phyloP scores from a whole-genome alignment of 2,113 vertebrate species.

The Chaetura pelagica region DNA sequence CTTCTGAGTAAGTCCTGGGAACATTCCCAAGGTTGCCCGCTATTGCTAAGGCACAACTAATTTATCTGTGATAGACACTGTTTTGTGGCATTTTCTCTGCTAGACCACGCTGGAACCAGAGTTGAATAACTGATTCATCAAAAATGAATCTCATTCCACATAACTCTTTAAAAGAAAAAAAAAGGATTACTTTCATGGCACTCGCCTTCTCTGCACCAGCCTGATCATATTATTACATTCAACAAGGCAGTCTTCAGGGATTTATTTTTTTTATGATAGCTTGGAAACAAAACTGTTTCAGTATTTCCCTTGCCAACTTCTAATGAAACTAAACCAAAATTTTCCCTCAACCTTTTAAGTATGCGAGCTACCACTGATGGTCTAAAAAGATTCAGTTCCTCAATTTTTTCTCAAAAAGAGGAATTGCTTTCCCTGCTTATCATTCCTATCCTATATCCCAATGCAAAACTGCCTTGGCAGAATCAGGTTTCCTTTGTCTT shows the following conservation, averaged over 20 bases:
- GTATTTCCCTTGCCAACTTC: not conserved
- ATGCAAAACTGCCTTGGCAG: not conserved
- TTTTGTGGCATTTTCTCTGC: not conserved
- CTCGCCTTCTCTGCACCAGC: not conserved
- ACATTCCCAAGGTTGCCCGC: not conserved
- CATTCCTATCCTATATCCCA: not conserved
- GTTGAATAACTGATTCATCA: not conserved
- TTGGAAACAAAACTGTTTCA: not conserved
- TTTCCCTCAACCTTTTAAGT: not conserved
- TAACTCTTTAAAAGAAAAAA: not conserved
- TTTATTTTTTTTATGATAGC: not conserved
- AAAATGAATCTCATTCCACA: not conserved
- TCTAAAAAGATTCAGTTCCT: not conserved
- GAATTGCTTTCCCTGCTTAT: not conserved
- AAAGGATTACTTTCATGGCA: not conserved
- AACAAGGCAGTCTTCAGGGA: not conserved
- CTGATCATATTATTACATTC: not conserved
- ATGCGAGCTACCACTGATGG: not conserved
- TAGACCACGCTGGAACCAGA: not conserved
- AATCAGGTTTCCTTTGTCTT: not conserved
- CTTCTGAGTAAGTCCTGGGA: not conserved
- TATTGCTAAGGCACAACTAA: not conserved
- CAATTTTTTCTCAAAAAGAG: not conserved
- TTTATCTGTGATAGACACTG: not conserved
- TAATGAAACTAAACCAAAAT: not conserved